Base-by-base conservation (phyloP, 1,140 invertebrate genomes). In the Lucilia sericata region DNA sequence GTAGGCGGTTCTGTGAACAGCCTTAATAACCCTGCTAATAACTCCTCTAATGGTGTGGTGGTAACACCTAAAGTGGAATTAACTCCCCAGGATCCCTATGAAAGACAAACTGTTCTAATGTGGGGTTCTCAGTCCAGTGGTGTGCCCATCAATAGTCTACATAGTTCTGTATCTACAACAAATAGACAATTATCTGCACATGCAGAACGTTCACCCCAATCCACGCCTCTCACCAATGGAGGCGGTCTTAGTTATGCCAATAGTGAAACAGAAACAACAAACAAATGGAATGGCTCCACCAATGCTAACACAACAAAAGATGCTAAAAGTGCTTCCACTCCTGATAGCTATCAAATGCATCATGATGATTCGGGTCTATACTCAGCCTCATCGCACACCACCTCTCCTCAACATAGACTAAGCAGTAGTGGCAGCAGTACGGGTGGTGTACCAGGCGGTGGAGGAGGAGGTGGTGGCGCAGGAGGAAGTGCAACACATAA, bases 71-170 rank as follows among this genome's bases (percentile, higher is more conserved):
- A 92, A 87, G 85, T 92, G 84, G 87, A 91, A 91, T 74, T 92
- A 88, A 84, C 88, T 0, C 85, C 87, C 12, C 87, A 87, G 17
- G 88, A 91, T 85, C 93, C 93, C 84, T 92, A 94, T 86, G 92
- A 93, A 84, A 92, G 96, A 25, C 96, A 97, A 91, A 97, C 96
- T 1, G 96, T 97, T 19, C 92, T 97, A 4, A 97, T 97, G 96
- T 97, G 96, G 96, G 96, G 96, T 87, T 88, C 94, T 86, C 89
- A 90, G 55, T 90, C 89, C 0, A 90, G 89, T 25, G 88, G 89
- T 2, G 86, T 90, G 51, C 89, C 89, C 1, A 86, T 7, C 86
- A 91, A 83, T 51, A 85, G 74, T 74, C 75, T 78, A 30, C 84
- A 85, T 87, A 65, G 14, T 70, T 42, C 60, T 1, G 36, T 47